A percentile compares a stretch with the other conserved stretches of the same genome.
Evolutionary conservation across 2,797 vertebrate genomes (phyloP).

Genomic region (Galagoides demidoff): DNA sequence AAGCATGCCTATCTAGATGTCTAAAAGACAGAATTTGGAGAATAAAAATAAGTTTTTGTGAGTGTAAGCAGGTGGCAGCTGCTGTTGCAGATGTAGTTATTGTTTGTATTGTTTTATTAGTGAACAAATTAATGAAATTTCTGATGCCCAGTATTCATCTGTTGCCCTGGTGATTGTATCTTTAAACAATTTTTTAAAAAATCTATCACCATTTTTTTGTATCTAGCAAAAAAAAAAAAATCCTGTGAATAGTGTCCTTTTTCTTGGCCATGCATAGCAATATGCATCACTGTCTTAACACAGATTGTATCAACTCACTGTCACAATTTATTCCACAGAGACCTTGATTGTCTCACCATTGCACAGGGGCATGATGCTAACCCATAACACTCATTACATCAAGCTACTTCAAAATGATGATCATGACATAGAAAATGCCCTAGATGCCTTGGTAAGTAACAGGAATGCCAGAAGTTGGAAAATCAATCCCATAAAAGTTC

Average conservation of each 20-base stretch:
- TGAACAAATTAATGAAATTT: constrained; percentile 7
- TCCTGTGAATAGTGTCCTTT: background rate
- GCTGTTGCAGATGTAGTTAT: background rate
- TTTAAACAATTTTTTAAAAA: background rate
- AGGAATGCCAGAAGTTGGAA: background rate
- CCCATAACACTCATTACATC: background rate
- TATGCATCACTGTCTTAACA: background rate
- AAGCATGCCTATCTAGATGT: background rate
- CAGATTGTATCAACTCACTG: background rate
- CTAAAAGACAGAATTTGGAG: background rate
- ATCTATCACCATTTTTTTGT: too few species aligned
- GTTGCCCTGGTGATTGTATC: background rate
- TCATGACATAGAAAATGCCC: background rate
- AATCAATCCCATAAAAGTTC: background rate
- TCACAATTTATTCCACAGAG: background rate
- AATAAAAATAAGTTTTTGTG: background rate
- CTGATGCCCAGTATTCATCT: background rate
- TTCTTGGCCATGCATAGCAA: background rate
- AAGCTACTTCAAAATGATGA: background rate
- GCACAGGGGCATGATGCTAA: background rate
- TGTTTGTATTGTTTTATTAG: background rate
- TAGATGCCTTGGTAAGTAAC: background rate
- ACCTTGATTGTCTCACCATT: background rate
- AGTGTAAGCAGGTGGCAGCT: background rate
- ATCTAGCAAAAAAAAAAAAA: background rate